Conservation (phyloP, 2,113 vertebrate species). For the Malurus melanocephalus region DNA sequence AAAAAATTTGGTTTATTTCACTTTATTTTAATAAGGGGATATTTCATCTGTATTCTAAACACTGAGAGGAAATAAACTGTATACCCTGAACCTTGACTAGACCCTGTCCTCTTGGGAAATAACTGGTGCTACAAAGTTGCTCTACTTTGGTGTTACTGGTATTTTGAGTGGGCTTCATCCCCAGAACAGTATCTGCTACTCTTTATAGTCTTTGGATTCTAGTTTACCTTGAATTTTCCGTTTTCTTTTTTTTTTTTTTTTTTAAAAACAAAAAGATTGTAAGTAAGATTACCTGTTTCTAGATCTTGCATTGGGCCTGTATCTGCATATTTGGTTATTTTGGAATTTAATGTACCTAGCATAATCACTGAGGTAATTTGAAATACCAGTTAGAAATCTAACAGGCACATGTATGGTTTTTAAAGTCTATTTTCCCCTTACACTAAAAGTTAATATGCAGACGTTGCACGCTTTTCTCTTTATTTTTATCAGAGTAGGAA, state of each 20-base stretch:
- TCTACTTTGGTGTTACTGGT: neutral
- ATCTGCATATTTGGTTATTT: slow-evolving; percentile 1
- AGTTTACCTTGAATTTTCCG: slow-evolving; percentile 57
- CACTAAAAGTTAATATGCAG: slow-evolving; percentile 15
- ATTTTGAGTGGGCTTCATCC: slow-evolving; percentile 17
- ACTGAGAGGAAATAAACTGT: slow-evolving; percentile 1
- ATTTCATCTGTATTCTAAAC: neutral
- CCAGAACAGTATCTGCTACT: neutral
- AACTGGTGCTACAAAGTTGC: slow-evolving; percentile 12
- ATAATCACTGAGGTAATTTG: slow-evolving; percentile 6
- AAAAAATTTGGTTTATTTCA: neutral
- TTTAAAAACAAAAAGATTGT: neutral
- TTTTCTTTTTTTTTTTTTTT: neutral
- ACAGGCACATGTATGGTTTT: slow-evolving; percentile 20
- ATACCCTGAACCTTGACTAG: slow-evolving; percentile 20
- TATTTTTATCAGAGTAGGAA: slow-evolving; percentile 8
- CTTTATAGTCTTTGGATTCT: neutral
- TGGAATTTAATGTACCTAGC: neutral
- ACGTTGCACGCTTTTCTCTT: slow-evolving; percentile 13
- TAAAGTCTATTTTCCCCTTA: slow-evolving; percentile 18
- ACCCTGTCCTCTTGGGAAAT: slow-evolving; percentile 20
- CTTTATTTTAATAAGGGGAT: slow-evolving; percentile 11
- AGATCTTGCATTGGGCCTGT: slow-evolving; percentile 19
- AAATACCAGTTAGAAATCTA: slow-evolving; percentile 54
- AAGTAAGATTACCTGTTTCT: slow-evolving; percentile 26